phyloP scores from a whole-genome alignment of 2,797 vertebrate species.

The Bucorvus abyssinicus region DNA sequence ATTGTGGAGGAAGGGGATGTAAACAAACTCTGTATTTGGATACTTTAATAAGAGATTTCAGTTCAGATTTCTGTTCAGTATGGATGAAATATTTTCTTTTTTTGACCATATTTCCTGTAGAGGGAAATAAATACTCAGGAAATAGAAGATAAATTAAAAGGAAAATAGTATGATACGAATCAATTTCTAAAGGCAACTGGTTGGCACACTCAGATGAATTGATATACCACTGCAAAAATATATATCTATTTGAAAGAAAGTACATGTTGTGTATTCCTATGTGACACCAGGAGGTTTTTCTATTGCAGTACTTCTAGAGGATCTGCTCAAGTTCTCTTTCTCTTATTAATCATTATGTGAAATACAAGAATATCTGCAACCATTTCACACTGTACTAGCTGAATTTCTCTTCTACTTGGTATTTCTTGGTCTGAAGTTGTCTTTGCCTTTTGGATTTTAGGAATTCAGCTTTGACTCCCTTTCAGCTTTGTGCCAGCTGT shows the following conservation, averaged over 20 bases:
- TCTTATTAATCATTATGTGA: neutral
- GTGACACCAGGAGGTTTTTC: neutral
- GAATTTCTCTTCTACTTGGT: neutral
- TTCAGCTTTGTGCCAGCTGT: neutral
- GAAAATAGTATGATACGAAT: neutral
- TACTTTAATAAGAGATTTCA: neutral
- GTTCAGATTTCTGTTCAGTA: neutral
- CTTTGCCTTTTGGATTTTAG: neutral
- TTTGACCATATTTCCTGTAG: neutral
- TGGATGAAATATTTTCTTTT: neutral
- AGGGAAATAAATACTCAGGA: neutral
- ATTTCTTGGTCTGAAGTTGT: neutral
- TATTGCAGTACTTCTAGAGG: neutral
- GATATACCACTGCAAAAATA: neutral
- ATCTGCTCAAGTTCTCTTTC: neutral
- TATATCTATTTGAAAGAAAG: neutral
- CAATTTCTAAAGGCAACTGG: neutral
- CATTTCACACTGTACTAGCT: neutral
- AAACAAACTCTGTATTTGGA: neutral
- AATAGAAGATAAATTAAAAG: neutral
- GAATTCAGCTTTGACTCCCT: neutral
- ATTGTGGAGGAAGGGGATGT: neutral
- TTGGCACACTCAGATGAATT: neutral
- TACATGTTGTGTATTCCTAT: neutral
- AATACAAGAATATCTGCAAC: neutral